phyloP scores from a whole-genome alignment of 2,113 vertebrate genomes.

The Chaetops frenatus region DNA sequence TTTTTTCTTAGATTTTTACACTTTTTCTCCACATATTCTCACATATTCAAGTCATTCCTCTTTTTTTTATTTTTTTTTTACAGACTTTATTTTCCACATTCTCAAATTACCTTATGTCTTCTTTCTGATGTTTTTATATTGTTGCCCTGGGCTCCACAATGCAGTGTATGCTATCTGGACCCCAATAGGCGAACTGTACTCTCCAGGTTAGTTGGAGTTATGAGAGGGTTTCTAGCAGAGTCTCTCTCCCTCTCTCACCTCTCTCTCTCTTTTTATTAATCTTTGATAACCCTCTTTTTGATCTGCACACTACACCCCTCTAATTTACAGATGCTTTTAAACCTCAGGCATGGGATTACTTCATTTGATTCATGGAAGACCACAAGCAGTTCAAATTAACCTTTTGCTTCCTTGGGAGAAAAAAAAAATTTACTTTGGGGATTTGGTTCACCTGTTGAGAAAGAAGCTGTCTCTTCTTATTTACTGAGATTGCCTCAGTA shows the following conservation, averaged over 20 bases:
- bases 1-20: background rate
- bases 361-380: slow-evolving; percentile 46
- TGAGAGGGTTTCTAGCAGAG: background rate
- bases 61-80: background rate
- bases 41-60: background rate
- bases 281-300: slow-evolving; percentile 32
- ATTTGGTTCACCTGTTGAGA: slow-evolving; percentile 40
- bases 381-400: slow-evolving; percentile 34
- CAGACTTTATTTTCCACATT: background rate
- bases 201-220: background rate
- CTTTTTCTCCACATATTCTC: background rate
- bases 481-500: slow-evolving; percentile 38
- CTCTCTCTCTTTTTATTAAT: slow-evolving; percentile 20
- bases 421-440: slow-evolving; percentile 17
- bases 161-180: background rate
- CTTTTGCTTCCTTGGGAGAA: slow-evolving; percentile 1
- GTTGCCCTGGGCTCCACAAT: background rate
- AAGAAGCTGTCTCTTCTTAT: slow-evolving; percentile 50
- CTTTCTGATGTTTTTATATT: background rate
- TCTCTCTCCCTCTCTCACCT: background rate
- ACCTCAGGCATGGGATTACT: slow-evolving; percentile 31
- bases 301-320: background rate
- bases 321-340: slow-evolving; percentile 55
- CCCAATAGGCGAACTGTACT: background rate
- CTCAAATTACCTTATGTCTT: background rate